Evolutionary conservation across 1,140 invertebrate species (phyloP).

Genomic region (Medauroidea extradentata): DNA sequence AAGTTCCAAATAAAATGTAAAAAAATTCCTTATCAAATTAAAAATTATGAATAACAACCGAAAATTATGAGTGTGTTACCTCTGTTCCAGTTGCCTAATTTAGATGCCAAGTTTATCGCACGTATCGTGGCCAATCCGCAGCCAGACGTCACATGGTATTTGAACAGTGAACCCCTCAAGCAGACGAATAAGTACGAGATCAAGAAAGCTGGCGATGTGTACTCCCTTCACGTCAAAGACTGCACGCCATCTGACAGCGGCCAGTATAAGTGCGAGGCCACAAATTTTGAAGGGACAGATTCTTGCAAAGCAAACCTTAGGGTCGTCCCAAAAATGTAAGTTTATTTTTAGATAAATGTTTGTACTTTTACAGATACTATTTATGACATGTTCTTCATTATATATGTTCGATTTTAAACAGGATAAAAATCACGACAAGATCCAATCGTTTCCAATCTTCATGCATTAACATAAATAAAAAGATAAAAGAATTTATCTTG

Average conservation of each 20-base stretch:
- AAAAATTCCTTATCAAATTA: no score
- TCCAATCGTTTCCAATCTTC: no score
- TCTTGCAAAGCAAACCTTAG: constrained; percentile 67
- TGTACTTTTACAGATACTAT: no score
- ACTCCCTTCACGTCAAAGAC: constrained; percentile 67
- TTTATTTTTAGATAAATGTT: no score
- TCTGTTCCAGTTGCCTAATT: constrained; percentile 54
- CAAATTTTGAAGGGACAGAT: constrained; percentile 75
- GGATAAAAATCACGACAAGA: no score
- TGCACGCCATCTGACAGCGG: constrained; percentile 64
- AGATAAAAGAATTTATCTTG: no score
- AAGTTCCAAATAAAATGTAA: no score
- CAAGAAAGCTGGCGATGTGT: constrained; percentile 72
- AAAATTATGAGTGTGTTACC: not conserved
- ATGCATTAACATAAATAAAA: no score
- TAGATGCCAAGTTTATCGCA: constrained; percentile 76
- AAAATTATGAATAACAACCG: no score
- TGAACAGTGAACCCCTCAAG: constrained; percentile 63
- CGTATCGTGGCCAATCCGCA: constrained; percentile 79
- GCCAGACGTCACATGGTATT: constrained; percentile 83
- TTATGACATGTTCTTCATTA: no score
- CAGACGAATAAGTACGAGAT: constrained; percentile 70
- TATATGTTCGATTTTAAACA: no score
- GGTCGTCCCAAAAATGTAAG: constrained; percentile 79
- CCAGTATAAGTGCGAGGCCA: constrained; percentile 69